Evolutionary conservation across 2,888 invertebrate genomes (phyloP).

Genomic region (Macrosoma leucophasiata): DNA sequence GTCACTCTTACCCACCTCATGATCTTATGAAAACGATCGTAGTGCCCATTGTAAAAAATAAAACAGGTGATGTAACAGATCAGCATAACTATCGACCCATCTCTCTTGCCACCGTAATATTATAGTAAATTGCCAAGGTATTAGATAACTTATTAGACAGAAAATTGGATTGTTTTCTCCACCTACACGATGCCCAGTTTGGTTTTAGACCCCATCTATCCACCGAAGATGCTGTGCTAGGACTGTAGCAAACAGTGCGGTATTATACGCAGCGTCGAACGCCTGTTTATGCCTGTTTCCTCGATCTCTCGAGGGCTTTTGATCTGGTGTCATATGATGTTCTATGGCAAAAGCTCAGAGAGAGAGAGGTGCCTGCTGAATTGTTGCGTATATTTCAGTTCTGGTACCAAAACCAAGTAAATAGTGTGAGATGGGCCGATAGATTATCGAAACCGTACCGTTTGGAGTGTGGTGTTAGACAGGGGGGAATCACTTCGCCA

Average conservation of each 20-base stretch:
- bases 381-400: no score
- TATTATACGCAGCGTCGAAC: slow-evolving; percentile 10
- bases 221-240: slow-evolving; percentile 21
- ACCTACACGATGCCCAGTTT: slow-evolving; percentile 22
- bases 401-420: no score
- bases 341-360: no score
- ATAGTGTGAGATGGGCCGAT: no score
- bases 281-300: slow-evolving; percentile 18
- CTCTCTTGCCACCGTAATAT: slow-evolving; percentile 20
- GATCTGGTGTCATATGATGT: no score
- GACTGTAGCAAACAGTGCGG: slow-evolving; percentile 16
- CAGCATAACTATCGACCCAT: slow-evolving; percentile 21
- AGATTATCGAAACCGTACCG: no score
- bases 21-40: slow-evolving; percentile 15
- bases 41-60: slow-evolving; percentile 18
- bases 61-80: slow-evolving; percentile 15
- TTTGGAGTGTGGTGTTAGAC: slow-evolving; percentile 16
- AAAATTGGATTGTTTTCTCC: slow-evolving; percentile 5
- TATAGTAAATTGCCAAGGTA: no score
- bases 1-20: slow-evolving; percentile 6
- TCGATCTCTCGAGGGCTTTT: no score
- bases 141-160: slow-evolving; percentile 19
- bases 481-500: slow-evolving; percentile 18
- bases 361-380: no score
- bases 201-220: slow-evolving; percentile 22